Evolutionary conservation across 2,113 vertebrate genomes (phyloP).

Genomic region (Tragelaphus scriptus): DNA sequence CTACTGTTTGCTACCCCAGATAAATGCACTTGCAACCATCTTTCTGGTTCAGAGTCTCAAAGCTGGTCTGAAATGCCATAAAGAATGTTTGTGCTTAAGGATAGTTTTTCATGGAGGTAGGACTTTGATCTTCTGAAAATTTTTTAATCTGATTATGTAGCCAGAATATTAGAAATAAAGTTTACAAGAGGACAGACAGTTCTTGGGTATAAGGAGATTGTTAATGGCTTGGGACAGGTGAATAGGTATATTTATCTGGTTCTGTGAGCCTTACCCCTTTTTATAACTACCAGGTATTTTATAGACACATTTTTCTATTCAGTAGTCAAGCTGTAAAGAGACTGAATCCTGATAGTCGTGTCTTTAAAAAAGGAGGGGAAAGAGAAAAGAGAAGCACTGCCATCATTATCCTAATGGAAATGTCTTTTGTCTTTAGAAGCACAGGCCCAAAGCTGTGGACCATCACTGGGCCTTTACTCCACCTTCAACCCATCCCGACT

Average conservation of each 20-base stretch:
- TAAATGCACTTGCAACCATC: background rate
- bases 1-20: background rate
- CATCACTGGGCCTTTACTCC: background rate
- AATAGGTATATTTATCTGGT: constrained; percentile 56
- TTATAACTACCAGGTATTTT: constrained; percentile 59
- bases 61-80: background rate
- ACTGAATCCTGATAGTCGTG: background rate
- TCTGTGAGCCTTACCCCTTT: constrained; percentile 45
- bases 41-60: background rate
- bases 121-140: background rate
- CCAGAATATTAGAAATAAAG: constrained; percentile 25
- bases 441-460: background rate
- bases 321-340: constrained; percentile 54
- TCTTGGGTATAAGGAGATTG: background rate
- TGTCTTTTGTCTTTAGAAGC: background rate
- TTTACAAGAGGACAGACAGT: background rate
- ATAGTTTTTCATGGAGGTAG: background rate
- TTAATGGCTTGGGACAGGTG: constrained; percentile 33
- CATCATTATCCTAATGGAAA: background rate
- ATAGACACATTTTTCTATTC: constrained; percentile 39
- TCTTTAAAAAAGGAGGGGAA: background rate
- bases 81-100: background rate
- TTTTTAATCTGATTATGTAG: background rate
- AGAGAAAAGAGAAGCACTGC: background rate
- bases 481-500: background rate